Conservation (phyloP, 2,797 vertebrate species). For the Lophura swinhoii region DNA sequence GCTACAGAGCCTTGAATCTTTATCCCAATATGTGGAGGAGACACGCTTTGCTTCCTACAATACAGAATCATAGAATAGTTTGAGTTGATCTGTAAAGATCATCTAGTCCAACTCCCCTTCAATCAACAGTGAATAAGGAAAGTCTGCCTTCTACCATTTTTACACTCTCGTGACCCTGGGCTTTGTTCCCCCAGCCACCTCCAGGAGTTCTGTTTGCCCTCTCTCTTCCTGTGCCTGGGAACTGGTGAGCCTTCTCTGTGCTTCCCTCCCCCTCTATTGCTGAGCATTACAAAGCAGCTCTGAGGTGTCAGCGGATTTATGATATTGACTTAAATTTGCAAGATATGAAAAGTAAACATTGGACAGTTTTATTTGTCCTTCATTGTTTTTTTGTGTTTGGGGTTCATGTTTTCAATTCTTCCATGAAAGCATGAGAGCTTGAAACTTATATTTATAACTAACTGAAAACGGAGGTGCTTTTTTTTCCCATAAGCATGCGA, state of each 20-base stretch:
- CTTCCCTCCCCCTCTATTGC: neutral
- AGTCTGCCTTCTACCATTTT: neutral
- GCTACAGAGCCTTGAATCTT: neutral
- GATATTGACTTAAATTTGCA: neutral
- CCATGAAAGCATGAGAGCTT: neutral
- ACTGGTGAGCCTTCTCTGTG: neutral
- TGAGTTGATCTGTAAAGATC: too few relatives aligned
- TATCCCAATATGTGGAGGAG: accelerated
- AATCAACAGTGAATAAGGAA: neutral
- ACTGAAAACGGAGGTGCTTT: neutral
- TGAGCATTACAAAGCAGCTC: neutral
- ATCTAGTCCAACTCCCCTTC: too few relatives aligned
- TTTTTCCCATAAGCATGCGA: neutral
- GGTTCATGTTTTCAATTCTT: neutral
- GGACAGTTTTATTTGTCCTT: neutral
- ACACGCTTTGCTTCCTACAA: neutral
- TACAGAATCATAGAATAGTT: too few relatives aligned
- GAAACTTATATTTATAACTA: neutral
- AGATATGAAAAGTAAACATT: neutral
- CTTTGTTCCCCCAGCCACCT: neutral
- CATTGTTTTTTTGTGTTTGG: neutral
- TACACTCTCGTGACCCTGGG: neutral
- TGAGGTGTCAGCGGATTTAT: neutral
- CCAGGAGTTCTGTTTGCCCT: neutral
- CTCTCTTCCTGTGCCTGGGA: neutral